Base-by-base conservation (phyloP, 2,888 invertebrate genomes). In the Amblyjoppa fuscipennis region DNA sequence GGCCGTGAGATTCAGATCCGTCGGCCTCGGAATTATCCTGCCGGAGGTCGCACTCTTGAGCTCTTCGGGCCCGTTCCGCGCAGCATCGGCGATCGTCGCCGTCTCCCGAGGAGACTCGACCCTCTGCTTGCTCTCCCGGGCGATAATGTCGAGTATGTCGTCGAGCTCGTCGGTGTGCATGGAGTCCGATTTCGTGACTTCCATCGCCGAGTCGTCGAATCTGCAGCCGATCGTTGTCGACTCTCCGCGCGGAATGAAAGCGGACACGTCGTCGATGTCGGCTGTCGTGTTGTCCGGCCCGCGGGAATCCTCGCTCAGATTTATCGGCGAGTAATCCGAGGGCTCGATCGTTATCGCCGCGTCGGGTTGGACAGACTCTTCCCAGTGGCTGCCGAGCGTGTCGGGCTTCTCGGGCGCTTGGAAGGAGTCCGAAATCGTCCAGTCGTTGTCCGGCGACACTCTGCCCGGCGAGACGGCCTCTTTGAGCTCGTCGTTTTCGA, bases 381-480 rank as follows among this genome's bases (percentile, higher is more conserved):
- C 80, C 34, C 74, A 79, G 41, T 75, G 59, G 41, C 28, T 68
- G 0, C 53, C 78, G 3, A 34, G 5, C 3, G 16, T 31, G 7
- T 74, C 31, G 16, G 76, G 34, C 9, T 75, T 64, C 45, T 89
- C 81, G 5, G 75, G 76, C 13, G 88, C 31, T 53, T 89, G 81
- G 70, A 92, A 92, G 0, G 93, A 92, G 84, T 91, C 90, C 9
- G 91, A 93, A 75, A 86, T 79, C 3, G 87, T 89, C 90, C 90
- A 91, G 56, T 92, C 89, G 28, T 91, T 88, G 6, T 88, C 88
- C 2, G 51, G 31, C 5, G 77, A 73, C 31, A 68, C 66, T 70
- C 88, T 88, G 31, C 25, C 69, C 5, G 71, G 6, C 1, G 81
- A 83, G n/a, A 82, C 70, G 70, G 68, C 11, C 13, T 81, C 68